Evolutionary conservation across 37 sponge, comb jelly and placozoan genomes (phyloP), one percentile per base, ranked within the genome.

Genomic region (Oopsacas minuta): DNA sequence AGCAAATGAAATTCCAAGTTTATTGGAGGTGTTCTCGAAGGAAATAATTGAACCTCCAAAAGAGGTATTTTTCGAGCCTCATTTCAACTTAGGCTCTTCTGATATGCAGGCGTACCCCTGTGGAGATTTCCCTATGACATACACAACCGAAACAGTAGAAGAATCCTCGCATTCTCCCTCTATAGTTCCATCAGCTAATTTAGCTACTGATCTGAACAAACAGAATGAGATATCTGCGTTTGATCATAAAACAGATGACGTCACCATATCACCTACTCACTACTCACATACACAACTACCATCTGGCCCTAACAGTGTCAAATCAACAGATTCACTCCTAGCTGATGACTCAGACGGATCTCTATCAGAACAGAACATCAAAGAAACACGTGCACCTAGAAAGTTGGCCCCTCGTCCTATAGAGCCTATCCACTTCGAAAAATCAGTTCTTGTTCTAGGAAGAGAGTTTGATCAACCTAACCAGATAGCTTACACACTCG

Each of bases 401-500:
- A 25, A 61, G 22, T 3, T 61, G 7, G 75, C 22, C 5, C 28
- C 75, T 3, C 75, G 22, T 34, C 7, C 75, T 3, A 12, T 61
- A 7, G 75, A 20, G 7, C 75, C 75, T 61, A 25, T 61, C 22
- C 28, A 7, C 75, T 3, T 7, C 75, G 92, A 91, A 69, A 90
- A 90, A 39, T 83, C 90, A 10, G 84, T 93, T 22, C 93, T 90
- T 25, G 87, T 95, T 0, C 90, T 95, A 37, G 96, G 96, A 0
- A 87, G 96, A 39, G 93, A 92, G 52, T 95, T 95, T 85, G 96
- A 95, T 39, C 52, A 82, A 28, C 93, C 96, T 7, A 37, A 37
- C 0, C 39, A 84, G 12, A 81, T 93, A 1, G 89, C 93, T 25
- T 37, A 82, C 1, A 39, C 39, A 5, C 82, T 93, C 10, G 39